A percentile compares a stretch with the other conserved stretches of the same genome.
phyloP scores from a whole-genome alignment of 1,140 invertebrate genomes.

The Macrobrachium nipponense region DNA sequence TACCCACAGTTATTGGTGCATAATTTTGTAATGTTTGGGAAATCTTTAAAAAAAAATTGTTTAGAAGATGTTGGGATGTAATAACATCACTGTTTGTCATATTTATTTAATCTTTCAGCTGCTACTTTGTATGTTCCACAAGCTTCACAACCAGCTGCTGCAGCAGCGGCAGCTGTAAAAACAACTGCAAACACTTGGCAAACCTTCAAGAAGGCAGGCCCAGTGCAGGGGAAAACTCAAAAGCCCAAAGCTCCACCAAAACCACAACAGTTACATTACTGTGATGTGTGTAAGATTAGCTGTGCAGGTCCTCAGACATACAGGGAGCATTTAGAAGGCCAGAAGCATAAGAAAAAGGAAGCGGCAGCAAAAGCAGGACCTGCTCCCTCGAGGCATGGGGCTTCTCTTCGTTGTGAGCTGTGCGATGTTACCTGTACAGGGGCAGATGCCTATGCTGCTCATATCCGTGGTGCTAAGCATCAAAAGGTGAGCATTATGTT shows the following conservation, averaged over 20 bases:
- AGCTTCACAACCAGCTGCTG: conserved; percentile 53
- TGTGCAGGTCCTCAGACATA: conserved; percentile 88
- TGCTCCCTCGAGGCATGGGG: conserved; percentile 76
- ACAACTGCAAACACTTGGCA: conserved; percentile 62
- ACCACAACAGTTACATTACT: conserved; percentile 92
- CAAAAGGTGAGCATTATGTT: conserved; percentile 78
- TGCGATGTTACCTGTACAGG: conserved; percentile 99
- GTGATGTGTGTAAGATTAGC: conserved; percentile 97
- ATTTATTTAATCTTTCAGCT: not conserved
- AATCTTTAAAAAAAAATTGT: not conserved
- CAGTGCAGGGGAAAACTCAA: conserved; percentile 71
- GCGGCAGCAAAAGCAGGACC: conserved; percentile 80
- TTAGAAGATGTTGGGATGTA: not conserved
- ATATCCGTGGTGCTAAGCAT: conserved; percentile 97
- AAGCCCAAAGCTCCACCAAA: conserved; percentile 85
- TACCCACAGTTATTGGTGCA: no score
- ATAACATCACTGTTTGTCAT: not conserved
- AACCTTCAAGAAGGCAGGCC: conserved; percentile 60
- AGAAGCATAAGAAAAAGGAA: conserved; percentile 99
- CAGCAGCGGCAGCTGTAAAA: conserved; percentile 56
- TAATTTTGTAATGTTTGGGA: no score
- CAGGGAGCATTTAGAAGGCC: conserved; percentile 94
- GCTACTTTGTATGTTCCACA: conserved; percentile 60
- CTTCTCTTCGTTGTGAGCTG: conserved; percentile 74
- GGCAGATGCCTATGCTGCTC: conserved; percentile 96